Evolutionary conservation across 1,140 invertebrate species (phyloP).

Genomic region (Belonocnema kinseyi): DNA sequence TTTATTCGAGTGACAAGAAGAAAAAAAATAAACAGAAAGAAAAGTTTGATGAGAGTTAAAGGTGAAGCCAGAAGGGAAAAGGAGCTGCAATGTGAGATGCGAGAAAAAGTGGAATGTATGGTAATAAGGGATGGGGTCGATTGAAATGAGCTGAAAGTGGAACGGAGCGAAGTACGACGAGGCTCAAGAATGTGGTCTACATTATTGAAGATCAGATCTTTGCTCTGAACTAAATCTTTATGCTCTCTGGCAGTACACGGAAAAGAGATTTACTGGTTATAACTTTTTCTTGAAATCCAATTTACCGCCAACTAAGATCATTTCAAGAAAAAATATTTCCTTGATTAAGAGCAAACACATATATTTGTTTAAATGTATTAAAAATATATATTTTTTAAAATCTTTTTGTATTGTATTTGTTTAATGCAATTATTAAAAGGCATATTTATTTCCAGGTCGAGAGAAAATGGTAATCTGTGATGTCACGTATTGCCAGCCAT

Average conservation of each 20-base stretch:
- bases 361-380: no score
- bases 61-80: slow-evolving; percentile 15
- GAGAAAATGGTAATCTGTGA: no score
- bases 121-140: slow-evolving; percentile 30
- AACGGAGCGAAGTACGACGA: slow-evolving; percentile 13
- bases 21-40: not conserved
- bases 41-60: slow-evolving; percentile 8
- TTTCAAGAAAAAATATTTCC: not conserved
- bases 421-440: no score
- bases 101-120: slow-evolving; percentile 18
- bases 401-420: not conserved
- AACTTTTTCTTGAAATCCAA: slow-evolving; percentile 12
- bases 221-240: slow-evolving; percentile 29
- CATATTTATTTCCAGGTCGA: no score
- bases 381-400: not conserved
- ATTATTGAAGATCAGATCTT: slow-evolving; percentile 28
- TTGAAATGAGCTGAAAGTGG: slow-evolving; percentile 30
- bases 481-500: no score
- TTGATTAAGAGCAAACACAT: not conserved
- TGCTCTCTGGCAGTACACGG: slow-evolving; percentile 27
- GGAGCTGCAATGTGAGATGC: slow-evolving; percentile 15
- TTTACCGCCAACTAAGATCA: slow-evolving; percentile 9
- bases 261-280: slow-evolving; percentile 19
- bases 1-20: not conserved
- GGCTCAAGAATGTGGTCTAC: slow-evolving; percentile 27